phyloP scores from a whole-genome alignment of 2,113 vertebrate genomes.

The Chrysemys picta region DNA sequence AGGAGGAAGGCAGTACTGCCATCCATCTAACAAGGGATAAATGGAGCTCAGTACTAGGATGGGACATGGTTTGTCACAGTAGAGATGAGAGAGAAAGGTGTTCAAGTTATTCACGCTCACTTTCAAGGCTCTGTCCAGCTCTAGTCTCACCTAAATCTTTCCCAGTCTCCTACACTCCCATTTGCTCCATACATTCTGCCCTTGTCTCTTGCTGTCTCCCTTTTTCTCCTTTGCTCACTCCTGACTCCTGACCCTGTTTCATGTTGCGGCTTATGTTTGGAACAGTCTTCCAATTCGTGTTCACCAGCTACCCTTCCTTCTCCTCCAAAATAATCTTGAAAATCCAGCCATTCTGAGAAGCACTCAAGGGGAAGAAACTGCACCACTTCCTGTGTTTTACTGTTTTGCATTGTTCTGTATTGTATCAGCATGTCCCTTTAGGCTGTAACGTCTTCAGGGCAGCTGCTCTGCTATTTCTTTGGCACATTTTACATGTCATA shows the following conservation, averaged over 20 bases:
- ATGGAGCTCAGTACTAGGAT: not conserved
- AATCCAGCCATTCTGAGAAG: not conserved
- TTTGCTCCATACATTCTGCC: not conserved
- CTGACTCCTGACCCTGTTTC: not conserved
- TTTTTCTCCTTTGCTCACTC: not conserved
- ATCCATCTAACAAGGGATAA: not conserved
- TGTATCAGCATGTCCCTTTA: not conserved
- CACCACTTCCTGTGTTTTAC: not conserved
- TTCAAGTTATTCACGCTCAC: not conserved
- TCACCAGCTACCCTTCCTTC: not conserved
- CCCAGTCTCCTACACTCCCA: not conserved
- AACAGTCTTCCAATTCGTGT: not conserved
- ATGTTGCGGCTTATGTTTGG: not conserved
- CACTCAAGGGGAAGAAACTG: not conserved
- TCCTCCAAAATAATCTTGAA: not conserved
- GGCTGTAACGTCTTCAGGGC: not conserved
- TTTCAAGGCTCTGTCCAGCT: not conserved
- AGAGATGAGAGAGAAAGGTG: not conserved
- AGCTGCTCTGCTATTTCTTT: not conserved
- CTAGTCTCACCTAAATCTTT: not conserved
- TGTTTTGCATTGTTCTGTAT: not conserved
- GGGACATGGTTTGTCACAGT: not conserved
- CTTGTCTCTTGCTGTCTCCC: not conserved
- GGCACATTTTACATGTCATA: not conserved
- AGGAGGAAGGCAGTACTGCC: not conserved